Percentiles rank a stretch among this genome's conserved stretches.
phyloP scores from a whole-genome alignment of 2,797 vertebrate species.

The Lemur catta region DNA sequence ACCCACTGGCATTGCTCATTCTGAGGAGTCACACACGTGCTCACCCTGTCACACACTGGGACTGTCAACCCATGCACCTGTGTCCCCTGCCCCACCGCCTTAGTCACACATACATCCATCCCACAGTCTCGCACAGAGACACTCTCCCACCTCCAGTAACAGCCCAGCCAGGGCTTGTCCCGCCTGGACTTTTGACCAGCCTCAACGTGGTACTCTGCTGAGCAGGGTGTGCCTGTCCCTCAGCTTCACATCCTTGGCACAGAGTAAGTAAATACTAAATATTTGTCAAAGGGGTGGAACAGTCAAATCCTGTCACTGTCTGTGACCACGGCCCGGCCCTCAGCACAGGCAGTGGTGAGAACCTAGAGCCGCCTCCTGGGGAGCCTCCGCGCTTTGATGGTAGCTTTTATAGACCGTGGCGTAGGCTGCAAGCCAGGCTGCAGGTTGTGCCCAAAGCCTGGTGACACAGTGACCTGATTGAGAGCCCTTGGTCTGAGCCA shows the following conservation, averaged over 20 bases:
- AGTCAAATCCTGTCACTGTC: fast-evolving
- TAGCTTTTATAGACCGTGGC: not conserved
- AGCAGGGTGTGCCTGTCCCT: not conserved
- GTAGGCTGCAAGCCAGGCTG: not conserved
- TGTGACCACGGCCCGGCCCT: not conserved
- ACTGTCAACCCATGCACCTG: fast-evolving
- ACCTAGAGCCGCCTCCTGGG: not conserved
- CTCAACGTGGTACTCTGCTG: too few species aligned
- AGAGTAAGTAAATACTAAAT: fast-evolving
- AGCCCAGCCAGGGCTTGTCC: not conserved
- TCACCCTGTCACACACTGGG: not conserved
- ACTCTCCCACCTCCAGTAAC: fast-evolving
- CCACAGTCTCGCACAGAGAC: not conserved
- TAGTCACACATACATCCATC: fast-evolving
- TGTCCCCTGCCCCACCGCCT: not conserved
- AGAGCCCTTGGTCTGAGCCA: fast-evolving
- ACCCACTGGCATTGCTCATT: fast-evolving
- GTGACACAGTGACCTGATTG: fast-evolving
- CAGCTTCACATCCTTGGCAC: not conserved
- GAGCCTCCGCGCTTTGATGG: fast-evolving
- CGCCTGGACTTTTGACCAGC: too few species aligned
- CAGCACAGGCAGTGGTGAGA: not conserved
- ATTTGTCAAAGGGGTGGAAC: not conserved
- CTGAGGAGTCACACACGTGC: not conserved
- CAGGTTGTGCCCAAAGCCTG: not conserved